These are phyloP conservation scores for Meloe dianella DNA, from an alignment of 2,888 invertebrate genomes.

Conservation along the genomic window DNA sequence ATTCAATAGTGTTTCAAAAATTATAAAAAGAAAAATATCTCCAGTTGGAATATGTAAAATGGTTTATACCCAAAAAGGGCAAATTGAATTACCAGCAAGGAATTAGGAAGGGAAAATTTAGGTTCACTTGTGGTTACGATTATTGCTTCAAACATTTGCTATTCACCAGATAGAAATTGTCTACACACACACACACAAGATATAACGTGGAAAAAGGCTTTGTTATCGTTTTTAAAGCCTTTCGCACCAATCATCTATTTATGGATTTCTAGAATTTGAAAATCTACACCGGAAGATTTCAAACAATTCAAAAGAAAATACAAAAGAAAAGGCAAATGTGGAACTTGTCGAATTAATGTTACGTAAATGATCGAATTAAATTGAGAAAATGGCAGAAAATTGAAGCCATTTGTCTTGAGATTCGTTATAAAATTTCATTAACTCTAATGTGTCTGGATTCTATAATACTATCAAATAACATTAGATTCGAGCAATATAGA, in stretches of 20 bases:
- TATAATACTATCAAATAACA: neutral
- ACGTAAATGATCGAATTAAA: neutral
- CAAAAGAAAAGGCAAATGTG: constrained; percentile 7
- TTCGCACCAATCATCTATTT: neutral
- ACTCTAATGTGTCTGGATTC: constrained; percentile 27
- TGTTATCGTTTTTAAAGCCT: neutral
- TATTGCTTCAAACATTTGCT: constrained; percentile 37
- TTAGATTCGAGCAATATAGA: neutral
- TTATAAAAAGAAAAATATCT: too few species aligned
- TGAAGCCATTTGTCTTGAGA: constrained; percentile 17
- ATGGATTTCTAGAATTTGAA: neutral
- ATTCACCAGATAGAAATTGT: constrained; percentile 24
- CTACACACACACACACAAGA: constrained; percentile 24
- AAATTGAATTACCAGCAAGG: constrained; percentile 44
- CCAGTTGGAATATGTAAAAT: too few species aligned
- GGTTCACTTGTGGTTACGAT: constrained; percentile 42
- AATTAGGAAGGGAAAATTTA: constrained; percentile 37
- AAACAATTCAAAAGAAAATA: constrained; percentile 13
- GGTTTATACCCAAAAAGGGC: constrained; percentile 35
- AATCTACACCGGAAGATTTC: neutral
- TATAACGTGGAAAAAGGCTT: constrained; percentile 21
- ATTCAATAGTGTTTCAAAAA: too few species aligned
- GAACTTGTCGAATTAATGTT: neutral
- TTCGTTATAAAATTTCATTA: constrained; percentile 27
- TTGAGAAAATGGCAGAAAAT: constrained; percentile 17